Base-by-base conservation (phyloP, 2,888 invertebrate genomes). In the Chaitophorus viminalis region DNA sequence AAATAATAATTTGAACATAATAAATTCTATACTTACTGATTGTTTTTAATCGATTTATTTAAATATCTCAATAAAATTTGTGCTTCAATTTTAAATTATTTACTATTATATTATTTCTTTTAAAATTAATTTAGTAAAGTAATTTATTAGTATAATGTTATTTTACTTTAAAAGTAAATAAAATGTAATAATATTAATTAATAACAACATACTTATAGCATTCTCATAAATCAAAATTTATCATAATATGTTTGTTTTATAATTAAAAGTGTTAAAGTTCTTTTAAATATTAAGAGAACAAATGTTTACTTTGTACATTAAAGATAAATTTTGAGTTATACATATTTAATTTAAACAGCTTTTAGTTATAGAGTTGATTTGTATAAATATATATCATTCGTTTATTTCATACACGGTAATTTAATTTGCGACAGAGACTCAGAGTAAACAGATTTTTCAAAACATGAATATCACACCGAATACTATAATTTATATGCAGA, bases 1-100 rank as follows among this genome's bases (percentile, higher is more conserved):
- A 54, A 78, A 60, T 78, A 60, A 78, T 78, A 60, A 36, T 17
- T 78, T 33, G 25, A 54, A 31, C 36, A 60, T 36, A 33, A n/a
- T 60, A 54, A 31, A 60, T 60, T 60, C 25, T n/a, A 36, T 78
- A n/a, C 36, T 17, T 0, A 5, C 33, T 5, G 25, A 54, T 60
- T 60, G 25, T 60, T 60, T 25, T 25, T 1, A 60, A 60, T 33
- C 5, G 25, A 54, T 46, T 78, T 78, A 52, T 78, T 78, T 14
- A 54, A 78, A 54, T 33, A 77, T 77, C 52, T 25, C 1, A 8
- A 25, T 77, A 25, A 0, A 78, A 54, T 29, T 54, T 78, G 46
- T 46, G 9, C 9, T 46, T 46, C 46, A 46, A 46, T 46, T 46
- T 46, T 8, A 46, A 9, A 46, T 46, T n/a, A n/a, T n/a, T n/a